Evolutionary conservation across 2,113 vertebrate species (phyloP).

Genomic region (Hippotragus niger): DNA sequence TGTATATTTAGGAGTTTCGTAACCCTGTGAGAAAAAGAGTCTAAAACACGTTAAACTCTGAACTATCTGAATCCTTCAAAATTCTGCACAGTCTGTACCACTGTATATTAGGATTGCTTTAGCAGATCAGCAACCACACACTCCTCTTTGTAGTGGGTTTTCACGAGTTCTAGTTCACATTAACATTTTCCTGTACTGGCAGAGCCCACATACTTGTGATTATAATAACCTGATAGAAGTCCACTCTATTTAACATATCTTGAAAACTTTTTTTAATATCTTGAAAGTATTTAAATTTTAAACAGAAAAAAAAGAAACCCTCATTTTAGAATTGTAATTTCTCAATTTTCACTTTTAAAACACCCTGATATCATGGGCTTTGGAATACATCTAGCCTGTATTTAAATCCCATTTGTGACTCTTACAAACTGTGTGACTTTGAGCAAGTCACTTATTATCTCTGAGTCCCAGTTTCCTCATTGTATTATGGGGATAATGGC

Average conservation of each 20-base stretch:
- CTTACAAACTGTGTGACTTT: background rate
- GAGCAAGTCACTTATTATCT: background rate
- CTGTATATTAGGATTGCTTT: background rate
- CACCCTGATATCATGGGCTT: background rate
- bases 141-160: background rate
- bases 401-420: background rate
- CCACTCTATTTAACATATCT: background rate
- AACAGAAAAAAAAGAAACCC: background rate
- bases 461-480: background rate
- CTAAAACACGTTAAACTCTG: background rate
- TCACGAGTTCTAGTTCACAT: background rate
- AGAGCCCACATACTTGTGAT: background rate
- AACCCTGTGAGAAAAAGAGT: background rate
- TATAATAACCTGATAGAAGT: background rate
- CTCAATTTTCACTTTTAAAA: background rate
- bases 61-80: background rate
- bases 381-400: background rate
- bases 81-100: background rate
- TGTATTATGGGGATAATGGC: background rate
- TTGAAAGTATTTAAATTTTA: background rate
- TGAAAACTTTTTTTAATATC: background rate
- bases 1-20: background rate
- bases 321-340: background rate
- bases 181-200: background rate
- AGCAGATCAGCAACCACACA: background rate